Evolutionary conservation across 2,888 invertebrate genomes (phyloP), one percentile per base, ranked within the genome.

Genomic region (Entomobrya proxima): DNA sequence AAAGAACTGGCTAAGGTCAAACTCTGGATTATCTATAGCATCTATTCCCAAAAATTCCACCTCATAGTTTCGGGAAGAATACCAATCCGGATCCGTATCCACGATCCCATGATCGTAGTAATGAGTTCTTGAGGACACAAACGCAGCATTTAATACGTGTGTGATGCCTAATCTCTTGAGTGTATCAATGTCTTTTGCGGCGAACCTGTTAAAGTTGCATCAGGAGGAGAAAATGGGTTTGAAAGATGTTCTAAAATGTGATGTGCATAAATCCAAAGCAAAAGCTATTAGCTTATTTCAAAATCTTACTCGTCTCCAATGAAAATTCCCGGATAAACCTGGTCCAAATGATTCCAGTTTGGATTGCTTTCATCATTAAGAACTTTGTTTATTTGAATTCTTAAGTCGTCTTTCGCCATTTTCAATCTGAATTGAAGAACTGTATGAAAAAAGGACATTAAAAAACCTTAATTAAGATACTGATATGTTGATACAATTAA

Each of bases 101-200:
- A 80, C 84, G 24, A 61, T 86, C 4, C 88, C 86, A 37, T 76
- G 37, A 4, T 86, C 86, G 52, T 86, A 86, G 76, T 21, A 86
- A 40, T 67, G 52, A 3, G 86, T 82, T 67, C 72, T 76, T 27
- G 86, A 61, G 40, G 88, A 86, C 0, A 92, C 92, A 47, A 91
- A 91, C 4, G 92, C 92, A n/a, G 92, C 92, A 88, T 93, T 93
- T 64, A 93, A 86, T 0, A 93, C 91, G 88, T 93, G 92, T 0
- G 92, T 93, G 47, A 93, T 91, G 13, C 92, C 92, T 77, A 92
- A 87, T 24, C 91, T 88, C 75, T 91, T 90, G 50, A 93, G 90
- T 18, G 91, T 89, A 21, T 89, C 86, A 15, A 88, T 83, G 35
- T 88, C 84, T 74, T 88, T 88, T 69, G 88, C 88, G 1, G 85